Evolutionary conservation across 2,888 invertebrate genomes (phyloP).

Genomic region (Euplexia lucipara): DNA sequence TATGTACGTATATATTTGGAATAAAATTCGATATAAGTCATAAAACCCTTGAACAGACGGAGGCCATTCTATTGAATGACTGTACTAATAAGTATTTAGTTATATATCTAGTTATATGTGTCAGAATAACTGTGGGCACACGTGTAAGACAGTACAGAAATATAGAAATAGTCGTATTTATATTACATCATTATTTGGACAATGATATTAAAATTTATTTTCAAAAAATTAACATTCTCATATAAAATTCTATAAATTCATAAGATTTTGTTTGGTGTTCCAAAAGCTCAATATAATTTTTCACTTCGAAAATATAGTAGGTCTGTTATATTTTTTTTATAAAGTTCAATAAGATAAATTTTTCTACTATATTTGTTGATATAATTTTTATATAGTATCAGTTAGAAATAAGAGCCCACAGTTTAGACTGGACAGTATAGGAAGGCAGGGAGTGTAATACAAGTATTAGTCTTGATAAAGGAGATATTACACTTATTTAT

Average conservation of each 20-base stretch:
- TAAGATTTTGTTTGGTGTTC: conserved; percentile 86
- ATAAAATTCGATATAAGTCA: conserved; percentile 86
- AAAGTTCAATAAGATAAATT: conserved; percentile 62
- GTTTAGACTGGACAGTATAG: conserved; percentile 75
- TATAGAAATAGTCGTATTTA: conserved; percentile 63
- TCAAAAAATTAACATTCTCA: conserved; percentile 62
- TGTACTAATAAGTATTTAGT: conserved; percentile 62
- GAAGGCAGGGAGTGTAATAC: conserved; percentile 70
- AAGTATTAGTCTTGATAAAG: conserved; percentile 61
- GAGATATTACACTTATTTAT: conserved; percentile 60
- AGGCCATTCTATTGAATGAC: conserved; percentile 73
- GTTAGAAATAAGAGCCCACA: conserved; percentile 74
- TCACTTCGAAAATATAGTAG: conserved; percentile 51
- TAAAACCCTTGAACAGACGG: conserved; percentile 76
- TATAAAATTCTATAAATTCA: conserved; percentile 80
- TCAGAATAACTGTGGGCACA: conserved; percentile 75
- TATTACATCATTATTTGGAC: conserved; percentile 64
- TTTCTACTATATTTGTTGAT: conserved; percentile 55
- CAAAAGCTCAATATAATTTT: conserved; percentile 78
- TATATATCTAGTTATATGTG: conserved; percentile 62
- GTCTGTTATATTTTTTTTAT: conserved; percentile 50
- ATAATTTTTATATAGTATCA: conserved; percentile 47
- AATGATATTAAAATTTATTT: conserved; percentile 56
- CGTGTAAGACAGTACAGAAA: conserved; percentile 61
- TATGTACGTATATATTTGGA: conserved; percentile 85